phyloP scores from a whole-genome alignment of 2,888 invertebrate genomes.

The Camponotus fellah region DNA sequence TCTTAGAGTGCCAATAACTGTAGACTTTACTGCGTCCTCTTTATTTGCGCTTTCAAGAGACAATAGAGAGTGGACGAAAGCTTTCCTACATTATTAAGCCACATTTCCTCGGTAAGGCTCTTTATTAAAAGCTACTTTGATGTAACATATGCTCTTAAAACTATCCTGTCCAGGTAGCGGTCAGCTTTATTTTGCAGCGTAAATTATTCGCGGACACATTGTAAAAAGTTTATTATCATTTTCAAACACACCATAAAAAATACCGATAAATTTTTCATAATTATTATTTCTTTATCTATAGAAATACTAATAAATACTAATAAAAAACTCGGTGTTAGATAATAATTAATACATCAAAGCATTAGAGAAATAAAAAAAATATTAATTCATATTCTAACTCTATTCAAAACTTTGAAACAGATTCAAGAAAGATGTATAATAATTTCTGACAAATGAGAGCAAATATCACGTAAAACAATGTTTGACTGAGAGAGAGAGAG shows the following conservation, averaged over 20 bases:
- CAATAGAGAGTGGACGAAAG: constrained; percentile 59
- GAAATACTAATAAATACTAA: background rate
- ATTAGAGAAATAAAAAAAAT: background rate
- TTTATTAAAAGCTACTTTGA: constrained; percentile 72
- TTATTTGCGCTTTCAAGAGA: constrained; percentile 60
- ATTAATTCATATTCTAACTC: background rate
- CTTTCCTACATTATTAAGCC: constrained; percentile 70
- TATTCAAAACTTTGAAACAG: background rate
- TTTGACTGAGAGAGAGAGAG: background rate
- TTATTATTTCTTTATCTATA: background rate
- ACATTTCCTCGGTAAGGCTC: constrained; percentile 60
- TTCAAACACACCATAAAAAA: background rate
- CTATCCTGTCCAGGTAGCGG: background rate
- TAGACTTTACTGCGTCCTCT: constrained; percentile 71
- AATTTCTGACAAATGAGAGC: background rate
- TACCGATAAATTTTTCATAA: background rate
- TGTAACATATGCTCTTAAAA: constrained; percentile 60
- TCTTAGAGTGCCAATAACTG: constrained; percentile 75
- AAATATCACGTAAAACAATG: background rate
- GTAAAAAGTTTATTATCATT: constrained; percentile 26
- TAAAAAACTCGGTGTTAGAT: background rate
- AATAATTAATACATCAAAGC: background rate
- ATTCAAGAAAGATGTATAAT: background rate
- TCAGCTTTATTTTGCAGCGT: constrained; percentile 23
- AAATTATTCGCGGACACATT: constrained; percentile 3